Base-by-base conservation (phyloP, 1,140 invertebrate genomes). In the Drosophila eugracilis region DNA sequence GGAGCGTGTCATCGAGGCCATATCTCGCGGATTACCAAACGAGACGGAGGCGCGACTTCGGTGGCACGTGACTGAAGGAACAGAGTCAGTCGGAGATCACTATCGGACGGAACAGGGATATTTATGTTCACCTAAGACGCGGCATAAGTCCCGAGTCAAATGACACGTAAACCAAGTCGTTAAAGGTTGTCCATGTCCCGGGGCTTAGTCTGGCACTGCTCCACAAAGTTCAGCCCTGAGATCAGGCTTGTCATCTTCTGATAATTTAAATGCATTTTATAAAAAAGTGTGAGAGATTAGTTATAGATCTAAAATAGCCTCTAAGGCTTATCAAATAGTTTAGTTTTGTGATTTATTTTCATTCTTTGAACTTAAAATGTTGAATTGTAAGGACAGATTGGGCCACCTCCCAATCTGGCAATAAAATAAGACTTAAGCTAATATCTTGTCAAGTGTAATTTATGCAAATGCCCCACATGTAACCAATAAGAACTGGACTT, bases 131-230 rank as follows among this genome's bases (percentile, higher is more conserved):
- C 69, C 67, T 78, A 88, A 86, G 73, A 67, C 74, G 32, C 10
- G 17, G 73, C 30, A 58, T 80, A 73, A 80, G 45, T 50, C 52
- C 32, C 21, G 10, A 55, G 30, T 53, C 50, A 71, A 86, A 88
- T 88, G 81, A 58, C 47, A 78, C 84, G 83, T 75, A 88, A 86
- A 78, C 83, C 84, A 86, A 83, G 60, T 55, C 59, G 75, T 67
- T 67, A 70, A 70, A 60, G 49, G 62, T 66, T 21, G n/a, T 36
- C 66, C 52, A 45, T 5, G 37, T 22, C 24, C 22, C 21, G 39
- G 47, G 19, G 24, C 9, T 58, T 63, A 2, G 39, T 67, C 21
- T 44, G 39, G 59, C 52, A 63, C 59, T 36, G 52, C n/a, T 26
- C 53, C 52, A 34, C 52, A 62, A 24, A 30, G 15, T 57, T 62